Base-by-base conservation (phyloP, 2,888 invertebrate species). In the Encarsia formosa region DNA sequence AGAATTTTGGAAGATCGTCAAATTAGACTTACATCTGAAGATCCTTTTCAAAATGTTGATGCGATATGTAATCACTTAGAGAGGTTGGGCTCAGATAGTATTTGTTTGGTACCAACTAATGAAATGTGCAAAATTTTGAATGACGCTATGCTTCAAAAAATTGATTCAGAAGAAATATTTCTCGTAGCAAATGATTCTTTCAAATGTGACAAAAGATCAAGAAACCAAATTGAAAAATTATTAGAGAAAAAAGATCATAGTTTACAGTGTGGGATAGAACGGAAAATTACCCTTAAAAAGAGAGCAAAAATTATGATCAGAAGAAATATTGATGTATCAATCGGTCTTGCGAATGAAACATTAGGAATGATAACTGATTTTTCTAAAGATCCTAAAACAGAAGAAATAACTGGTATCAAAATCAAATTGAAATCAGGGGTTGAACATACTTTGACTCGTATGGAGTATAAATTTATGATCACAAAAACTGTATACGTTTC, bases 311-410 rank as follows among this genome's bases (percentile, higher is more conserved):
- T 65, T 5, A 65, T 65, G 61, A 47, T 65, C 4, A 44, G 51
- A 31, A 49, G 59, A 32, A 64, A 65, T 53, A 62, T 63, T 50
- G 60, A 63, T 41, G 54, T 64, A n/a, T 57, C 59, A 4, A 15
- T 57, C 44, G 62, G 62, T 15, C 45, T 65, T 18, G 62, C 64
- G 0, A 65, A 65, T 56, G 64, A 64, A 29, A 45, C 64, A 5
- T 61, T 64, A 11, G 61, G 59, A 20, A 56, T 19, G 5, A 46
- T 64, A 8, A 38, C 40, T 46, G 49, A 52, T 9, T 46, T 64
- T 15, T 32, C 42, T 8, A 19, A 22, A 20, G 23, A 39, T 19
- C n/a, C n/a, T n/a, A 11, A 39, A 8, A 16, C 5, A 5, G 16
- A 39, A 16, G 13, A 16, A 11, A 31, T 18, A 4, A 19, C 26